Base-by-base conservation (phyloP, 2,888 invertebrate genomes). In the Cryptus armator region DNA sequence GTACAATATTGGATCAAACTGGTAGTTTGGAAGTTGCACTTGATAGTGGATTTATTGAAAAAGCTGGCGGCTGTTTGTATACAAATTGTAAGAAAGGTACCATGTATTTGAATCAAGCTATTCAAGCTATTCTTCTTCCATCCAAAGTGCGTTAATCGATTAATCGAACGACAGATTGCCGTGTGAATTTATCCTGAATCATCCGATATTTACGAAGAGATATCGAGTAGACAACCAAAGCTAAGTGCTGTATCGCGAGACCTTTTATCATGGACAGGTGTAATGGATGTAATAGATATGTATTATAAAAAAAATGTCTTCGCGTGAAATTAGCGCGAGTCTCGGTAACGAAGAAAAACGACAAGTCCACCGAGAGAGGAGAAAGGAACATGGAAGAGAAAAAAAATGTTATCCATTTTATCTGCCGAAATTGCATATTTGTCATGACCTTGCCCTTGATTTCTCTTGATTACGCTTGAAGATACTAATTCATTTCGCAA, bases 291-390 rank as follows among this genome's bases (percentile, higher is more conserved):
- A 24, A 24, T 56, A 10, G 56, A 56, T 56, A 56, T 56, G 24
- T 24, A 24, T 37, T 37, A 37, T 37, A 9, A 37, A 37, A 19
- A 72, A 80, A 56, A 7, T 5, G 53, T 67, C 43, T 44, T 19
- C 53, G 37, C 10, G 46, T 12, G 9, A 43, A 56, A 53, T 76
- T 53, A 53, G 12, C 51, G 14, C 43, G 6, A 64, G 29, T 53
- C 14, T 7, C 19, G n/a, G 12, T 59, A 37, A 48, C 62, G 68
- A 78, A 78, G 78, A 70, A 19, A 48, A 62, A 78, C 62, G 64
- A 78, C 2, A 37, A 12, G 48, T 51, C 62, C 37, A 48, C 6
- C 37, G 5, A 19, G 59, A 12, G 37, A 71, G 16, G 9, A 24
- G 62, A 48, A 43, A 48, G 48, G 37, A 16, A 19, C 6, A 5